phyloP scores from a whole-genome alignment of 1,140 invertebrate genomes.

The Diorhabda carinulata region DNA sequence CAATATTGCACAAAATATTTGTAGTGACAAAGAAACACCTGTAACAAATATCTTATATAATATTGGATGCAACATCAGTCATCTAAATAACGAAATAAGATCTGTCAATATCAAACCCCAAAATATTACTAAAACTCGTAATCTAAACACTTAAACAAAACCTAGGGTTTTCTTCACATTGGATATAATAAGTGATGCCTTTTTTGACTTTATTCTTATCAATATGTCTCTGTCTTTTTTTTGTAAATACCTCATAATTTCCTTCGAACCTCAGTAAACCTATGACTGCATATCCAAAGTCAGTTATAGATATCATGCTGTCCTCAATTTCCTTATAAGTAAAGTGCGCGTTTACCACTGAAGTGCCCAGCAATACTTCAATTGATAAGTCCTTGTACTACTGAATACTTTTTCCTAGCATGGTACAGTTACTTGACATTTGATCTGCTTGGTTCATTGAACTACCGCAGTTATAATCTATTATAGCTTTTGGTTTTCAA shows the following conservation, averaged over 20 bases:
- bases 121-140: too few species aligned
- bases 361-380: background rate
- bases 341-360: slow-evolving; percentile 1
- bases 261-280: background rate
- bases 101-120: too few species aligned
- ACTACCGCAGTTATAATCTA: too few species aligned
- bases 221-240: background rate
- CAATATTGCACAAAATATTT: too few species aligned
- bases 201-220: slow-evolving; percentile 11
- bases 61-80: too few species aligned
- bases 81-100: too few species aligned
- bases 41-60: too few species aligned
- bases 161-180: slow-evolving; percentile 2
- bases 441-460: too few species aligned
- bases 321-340: background rate
- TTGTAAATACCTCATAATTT: background rate
- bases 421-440: background rate
- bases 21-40: too few species aligned
- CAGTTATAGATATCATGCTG: background rate
- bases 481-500: too few species aligned
- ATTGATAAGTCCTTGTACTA: slow-evolving; percentile 4
- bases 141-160: too few species aligned
- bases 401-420: background rate
- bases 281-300: slow-evolving; percentile 11
- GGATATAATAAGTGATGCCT: slow-evolving; percentile 4